phyloP scores from a whole-genome alignment of 2,888 invertebrate species.

The Antheraea assamensis region DNA sequence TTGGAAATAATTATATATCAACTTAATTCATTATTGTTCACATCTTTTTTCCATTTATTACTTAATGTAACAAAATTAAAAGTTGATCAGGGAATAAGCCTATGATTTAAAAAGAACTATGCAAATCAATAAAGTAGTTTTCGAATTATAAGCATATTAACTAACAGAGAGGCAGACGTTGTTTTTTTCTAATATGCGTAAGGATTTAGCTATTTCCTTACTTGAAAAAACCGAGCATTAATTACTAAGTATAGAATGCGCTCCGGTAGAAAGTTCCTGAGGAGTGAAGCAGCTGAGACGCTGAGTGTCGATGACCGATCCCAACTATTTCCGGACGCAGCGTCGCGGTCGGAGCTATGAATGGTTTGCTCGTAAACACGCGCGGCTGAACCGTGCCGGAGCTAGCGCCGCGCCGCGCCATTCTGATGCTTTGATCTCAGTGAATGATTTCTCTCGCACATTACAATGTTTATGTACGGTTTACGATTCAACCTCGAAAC shows the following conservation, averaged over 20 bases:
- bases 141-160: too few species aligned
- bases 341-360: conserved; percentile 4
- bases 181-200: too few species aligned
- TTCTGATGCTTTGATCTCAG: conserved; percentile 2
- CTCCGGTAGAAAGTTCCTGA: background rate
- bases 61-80: too few species aligned
- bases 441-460: conserved; percentile 10
- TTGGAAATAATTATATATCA: too few species aligned
- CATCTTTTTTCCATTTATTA: too few species aligned
- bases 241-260: background rate
- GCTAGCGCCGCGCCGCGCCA: background rate
- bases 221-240: background rate
- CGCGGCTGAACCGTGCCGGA: background rate
- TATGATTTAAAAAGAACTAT: too few species aligned
- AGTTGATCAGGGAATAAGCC: too few species aligned
- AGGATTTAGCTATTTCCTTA: background rate
- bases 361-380: conserved; percentile 4
- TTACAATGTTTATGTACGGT: conserved; percentile 1
- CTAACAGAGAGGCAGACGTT: too few species aligned
- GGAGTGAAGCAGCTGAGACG: background rate
- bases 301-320: background rate
- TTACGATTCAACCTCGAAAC: conserved; percentile 8
- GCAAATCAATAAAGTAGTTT: too few species aligned
- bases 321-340: background rate
- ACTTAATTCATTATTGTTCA: too few species aligned